phyloP scores from a whole-genome alignment of 2,888 invertebrate genomes.

The Sisyra nigra region DNA sequence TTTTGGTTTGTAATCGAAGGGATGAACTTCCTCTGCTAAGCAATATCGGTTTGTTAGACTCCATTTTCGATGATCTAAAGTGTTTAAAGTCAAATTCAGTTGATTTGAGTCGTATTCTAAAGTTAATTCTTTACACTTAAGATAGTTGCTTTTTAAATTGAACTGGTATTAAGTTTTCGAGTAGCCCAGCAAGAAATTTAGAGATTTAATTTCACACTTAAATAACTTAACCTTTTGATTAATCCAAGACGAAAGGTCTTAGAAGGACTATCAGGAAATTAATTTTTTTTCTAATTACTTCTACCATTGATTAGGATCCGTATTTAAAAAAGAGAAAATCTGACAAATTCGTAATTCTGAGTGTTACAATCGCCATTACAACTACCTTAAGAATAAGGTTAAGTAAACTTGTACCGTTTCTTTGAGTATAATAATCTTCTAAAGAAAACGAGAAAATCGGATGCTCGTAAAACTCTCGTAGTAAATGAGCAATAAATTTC shows the following conservation, averaged over 20 bases:
- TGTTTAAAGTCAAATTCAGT: neutral
- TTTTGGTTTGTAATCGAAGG: neutral
- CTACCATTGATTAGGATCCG: too few relatives aligned
- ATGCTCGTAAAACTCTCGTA: neutral
- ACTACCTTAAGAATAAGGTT: neutral
- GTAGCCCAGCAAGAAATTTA: too few relatives aligned
- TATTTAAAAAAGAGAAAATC: too few relatives aligned
- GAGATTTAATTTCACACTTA: too few relatives aligned
- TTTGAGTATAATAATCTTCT: neutral
- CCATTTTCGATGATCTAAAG: neutral
- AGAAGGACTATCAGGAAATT: too few relatives aligned
- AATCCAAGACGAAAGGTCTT: too few relatives aligned
- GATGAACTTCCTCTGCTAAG: conserved; percentile 1
- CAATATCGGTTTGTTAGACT: neutral
- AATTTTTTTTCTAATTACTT: too few relatives aligned
- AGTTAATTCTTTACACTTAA: too few relatives aligned
- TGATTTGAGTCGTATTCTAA: neutral
- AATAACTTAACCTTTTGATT: too few relatives aligned
- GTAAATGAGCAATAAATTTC: neutral
- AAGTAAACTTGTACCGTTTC: neutral
- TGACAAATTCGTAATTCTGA: neutral
- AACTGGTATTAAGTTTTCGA: too few relatives aligned
- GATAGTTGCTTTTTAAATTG: too few relatives aligned
- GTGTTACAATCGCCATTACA: neutral
- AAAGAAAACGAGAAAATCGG: neutral